Base-by-base conservation (phyloP, 53 echinoderm and acorn worm species). In the Zoroaster sp. region DNA sequence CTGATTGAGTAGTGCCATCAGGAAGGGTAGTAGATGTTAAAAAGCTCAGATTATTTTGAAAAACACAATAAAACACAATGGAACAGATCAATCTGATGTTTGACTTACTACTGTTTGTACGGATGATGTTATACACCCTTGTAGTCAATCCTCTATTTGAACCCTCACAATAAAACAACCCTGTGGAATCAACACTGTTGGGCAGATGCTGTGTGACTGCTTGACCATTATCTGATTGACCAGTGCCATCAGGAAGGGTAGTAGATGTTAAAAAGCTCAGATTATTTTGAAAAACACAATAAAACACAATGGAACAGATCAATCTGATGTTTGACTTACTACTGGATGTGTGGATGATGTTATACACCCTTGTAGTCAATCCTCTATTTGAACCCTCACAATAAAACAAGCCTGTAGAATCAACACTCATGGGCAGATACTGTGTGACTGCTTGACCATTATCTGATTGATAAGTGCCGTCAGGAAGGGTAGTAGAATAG, bases 351-450 rank as follows among this genome's bases (percentile, higher is more conserved):
- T 65, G 63, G 63, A 87, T 87, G 42, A 75, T 87, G 74, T 55
- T 75, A 35, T 54, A 75, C 32, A 87, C 87, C 8, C 87, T 74
- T 15, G 87, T 75, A 35, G 65, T 75, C 36, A 73, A 23, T 23
- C 66, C 87, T 65, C 65, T 65, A 28, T 75, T 87, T 3, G 65
- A 30, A 55, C 65, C 87, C 55, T 87, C 35, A 75, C 87, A 87
- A 31, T 73, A 87, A 37, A 74, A 87, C 66, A 87, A 54, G n/a
- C 87, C 87, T 10, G 39, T 45, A 42, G 83, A 35, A 42, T 83
- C 69, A 45, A 35, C 6, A 67, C 28, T 83, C 42, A 3, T 20
- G 43, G 75, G 35, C n/a, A 65, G 17, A 65, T 55, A 13, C 33
- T 8, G 34, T 63, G 87, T 74, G 20, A 38, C 40, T 39, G 43